These are phyloP conservation scores for Colaptes auratus DNA, from an alignment of 2,113 vertebrate species.

Conservation along the genomic window DNA sequence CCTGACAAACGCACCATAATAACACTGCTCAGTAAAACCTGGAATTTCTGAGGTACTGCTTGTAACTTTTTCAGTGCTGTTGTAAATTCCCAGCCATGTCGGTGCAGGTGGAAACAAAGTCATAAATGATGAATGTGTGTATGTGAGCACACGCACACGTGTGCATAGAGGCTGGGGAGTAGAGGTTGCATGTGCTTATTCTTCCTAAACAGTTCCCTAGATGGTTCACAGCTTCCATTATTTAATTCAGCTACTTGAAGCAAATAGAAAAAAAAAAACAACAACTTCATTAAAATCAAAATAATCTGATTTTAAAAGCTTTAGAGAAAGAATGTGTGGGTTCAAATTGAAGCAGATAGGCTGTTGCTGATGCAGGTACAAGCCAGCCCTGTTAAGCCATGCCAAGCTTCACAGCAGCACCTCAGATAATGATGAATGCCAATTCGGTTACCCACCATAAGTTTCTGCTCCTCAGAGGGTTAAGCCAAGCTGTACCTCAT, in stretches of 20 bases:
- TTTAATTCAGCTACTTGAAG: conserved; percentile 59
- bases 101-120: conserved; percentile 82
- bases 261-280: background rate
- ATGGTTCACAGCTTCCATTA: conserved; percentile 22
- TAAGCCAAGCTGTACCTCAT: background rate
- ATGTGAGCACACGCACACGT: accelerated
- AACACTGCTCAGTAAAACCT: conserved; percentile 75
- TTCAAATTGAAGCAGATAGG: background rate
- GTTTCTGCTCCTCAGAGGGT: background rate
- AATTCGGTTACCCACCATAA: background rate
- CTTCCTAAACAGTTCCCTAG: conserved; percentile 19
- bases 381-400: background rate
- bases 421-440: background rate
- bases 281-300: background rate
- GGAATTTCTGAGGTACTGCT: conserved; percentile 83
- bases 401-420: background rate
- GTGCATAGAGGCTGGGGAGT: accelerated
- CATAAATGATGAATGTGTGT: conserved; percentile 65
- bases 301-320: background rate
- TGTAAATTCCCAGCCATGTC: conserved; percentile 83
- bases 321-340: background rate
- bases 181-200: background rate
- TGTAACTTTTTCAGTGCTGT: conserved; percentile 80
- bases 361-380: background rate
- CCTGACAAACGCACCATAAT: conserved; percentile 84